Evolutionary conservation across 2,113 vertebrate species (phyloP), one percentile per base, ranked within the genome.

Genomic region (Cyanistes caeruleus): DNA sequence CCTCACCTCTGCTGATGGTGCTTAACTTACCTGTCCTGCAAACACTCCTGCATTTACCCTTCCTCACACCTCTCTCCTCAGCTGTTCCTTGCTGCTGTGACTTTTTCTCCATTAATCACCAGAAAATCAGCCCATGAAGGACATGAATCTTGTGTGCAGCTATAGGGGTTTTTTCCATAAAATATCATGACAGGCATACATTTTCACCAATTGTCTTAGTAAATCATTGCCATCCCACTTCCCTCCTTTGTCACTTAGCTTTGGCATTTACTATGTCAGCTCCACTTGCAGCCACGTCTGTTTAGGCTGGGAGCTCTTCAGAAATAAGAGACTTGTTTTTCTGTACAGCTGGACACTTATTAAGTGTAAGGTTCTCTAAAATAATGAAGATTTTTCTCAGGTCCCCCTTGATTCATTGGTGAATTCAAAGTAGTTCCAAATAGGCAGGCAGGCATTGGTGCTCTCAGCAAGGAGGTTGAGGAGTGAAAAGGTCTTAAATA

Each of bases 301-400:
- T 60, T 73, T 39, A 85, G 84, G 13, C n/a, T 73, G 18, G 21
- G 68, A 93, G 51, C 68, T 84, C 49, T 87, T 89, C 78, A 83
- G 84, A 79, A 75, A 44, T 63, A 76, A 82, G 24, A 75, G 10
- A 15, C 21, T 56, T 89, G 44, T 60, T 91, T 88, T 87, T 69
- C 41, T 79, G 28, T 49, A 64, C 18, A 49, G 39, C 13, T 52
- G 69, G 28, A 55, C 27, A 53, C 30, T 70, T 77, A 84, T 8
- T 68, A 63, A 72, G 28, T 9, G 31, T 48, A 64, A 91, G 25
- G 31, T 44, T 82, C 41, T 82, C 37, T 60, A 75, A 89, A 87
- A 87, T 87, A 87, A 94, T 60, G 62, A 92, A 64, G 64, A 72
- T 72, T 93, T 93, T 94, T 88, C 65, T 78, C 62, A 89, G 53